phyloP scores from a whole-genome alignment of 2,797 vertebrate species.

The Myioborus melanocephalus region DNA sequence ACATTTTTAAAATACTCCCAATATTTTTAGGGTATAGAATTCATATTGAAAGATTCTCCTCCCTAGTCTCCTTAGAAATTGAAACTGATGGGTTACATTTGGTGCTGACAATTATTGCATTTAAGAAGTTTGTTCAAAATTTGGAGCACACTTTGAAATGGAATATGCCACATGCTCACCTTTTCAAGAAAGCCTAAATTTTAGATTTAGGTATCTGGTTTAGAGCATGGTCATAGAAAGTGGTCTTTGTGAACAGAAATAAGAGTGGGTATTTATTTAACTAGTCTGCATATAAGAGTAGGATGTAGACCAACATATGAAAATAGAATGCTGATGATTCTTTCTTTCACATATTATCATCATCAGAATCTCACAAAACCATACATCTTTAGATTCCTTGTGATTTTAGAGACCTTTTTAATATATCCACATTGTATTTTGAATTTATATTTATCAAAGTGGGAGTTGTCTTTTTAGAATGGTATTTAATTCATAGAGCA shows the following conservation, averaged over 20 bases:
- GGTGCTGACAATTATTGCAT: background rate
- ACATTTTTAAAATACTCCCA: background rate
- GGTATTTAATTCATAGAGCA: background rate
- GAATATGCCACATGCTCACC: background rate
- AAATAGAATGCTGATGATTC: background rate
- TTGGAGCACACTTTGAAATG: background rate
- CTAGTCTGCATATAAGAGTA: background rate
- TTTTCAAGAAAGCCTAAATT: conserved; percentile 7
- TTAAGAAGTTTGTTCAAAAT: conserved; percentile 8
- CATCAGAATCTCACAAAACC: background rate
- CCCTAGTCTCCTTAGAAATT: background rate
- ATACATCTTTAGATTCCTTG: background rate
- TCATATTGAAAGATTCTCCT: background rate
- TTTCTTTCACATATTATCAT: background rate
- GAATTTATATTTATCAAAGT: background rate
- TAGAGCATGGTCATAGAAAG: background rate
- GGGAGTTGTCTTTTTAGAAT: background rate
- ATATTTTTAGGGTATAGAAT: background rate
- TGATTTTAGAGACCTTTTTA: background rate
- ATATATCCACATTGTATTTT: background rate
- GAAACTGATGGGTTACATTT: background rate
- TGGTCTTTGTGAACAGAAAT: accelerated
- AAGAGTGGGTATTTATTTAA: background rate
- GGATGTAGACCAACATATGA: background rate
- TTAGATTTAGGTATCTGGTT: background rate